Conservation (phyloP, 2,888 invertebrate species). For the Gymnosoma rotundatum region DNA sequence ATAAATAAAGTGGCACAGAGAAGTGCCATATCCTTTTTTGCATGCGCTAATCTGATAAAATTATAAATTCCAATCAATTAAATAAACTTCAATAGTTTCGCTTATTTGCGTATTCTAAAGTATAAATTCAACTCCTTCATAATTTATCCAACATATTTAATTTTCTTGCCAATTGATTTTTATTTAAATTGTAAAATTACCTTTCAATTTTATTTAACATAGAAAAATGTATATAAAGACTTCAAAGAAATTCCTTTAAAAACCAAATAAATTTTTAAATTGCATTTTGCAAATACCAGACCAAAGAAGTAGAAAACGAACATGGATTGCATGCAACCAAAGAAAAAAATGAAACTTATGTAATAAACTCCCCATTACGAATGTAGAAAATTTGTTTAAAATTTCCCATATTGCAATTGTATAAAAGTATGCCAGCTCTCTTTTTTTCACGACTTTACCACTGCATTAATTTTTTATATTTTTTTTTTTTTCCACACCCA, state of each 20-base stretch:
- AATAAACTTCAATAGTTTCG: no score
- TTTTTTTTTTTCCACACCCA: background rate
- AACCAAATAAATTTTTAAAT: slow-evolving; percentile 27
- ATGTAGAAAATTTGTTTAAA: slow-evolving; percentile 46
- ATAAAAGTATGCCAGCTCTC: background rate
- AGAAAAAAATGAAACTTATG: background rate
- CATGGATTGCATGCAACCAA: background rate
- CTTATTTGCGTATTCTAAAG: no score
- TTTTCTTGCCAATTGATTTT: slow-evolving; percentile 44
- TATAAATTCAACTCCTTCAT: no score
- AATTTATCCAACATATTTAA: slow-evolving; percentile 3
- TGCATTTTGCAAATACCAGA: background rate
- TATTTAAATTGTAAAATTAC: slow-evolving; percentile 46
- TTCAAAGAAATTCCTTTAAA: slow-evolving; percentile 38
- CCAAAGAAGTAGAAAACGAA: background rate
- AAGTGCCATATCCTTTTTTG: no score
- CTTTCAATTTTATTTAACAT: slow-evolving; percentile 27
- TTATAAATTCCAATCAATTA: no score
- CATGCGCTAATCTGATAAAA: no score
- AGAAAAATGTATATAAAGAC: background rate
- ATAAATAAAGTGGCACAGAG: no score
- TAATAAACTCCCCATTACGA: slow-evolving; percentile 36
- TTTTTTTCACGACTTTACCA: slow-evolving; percentile 22
- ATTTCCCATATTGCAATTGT: slow-evolving; percentile 60
- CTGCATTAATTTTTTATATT: slow-evolving; percentile 55